Evolutionary conservation across 2,113 vertebrate genomes (phyloP).

Genomic region (Platycercus adscitus): DNA sequence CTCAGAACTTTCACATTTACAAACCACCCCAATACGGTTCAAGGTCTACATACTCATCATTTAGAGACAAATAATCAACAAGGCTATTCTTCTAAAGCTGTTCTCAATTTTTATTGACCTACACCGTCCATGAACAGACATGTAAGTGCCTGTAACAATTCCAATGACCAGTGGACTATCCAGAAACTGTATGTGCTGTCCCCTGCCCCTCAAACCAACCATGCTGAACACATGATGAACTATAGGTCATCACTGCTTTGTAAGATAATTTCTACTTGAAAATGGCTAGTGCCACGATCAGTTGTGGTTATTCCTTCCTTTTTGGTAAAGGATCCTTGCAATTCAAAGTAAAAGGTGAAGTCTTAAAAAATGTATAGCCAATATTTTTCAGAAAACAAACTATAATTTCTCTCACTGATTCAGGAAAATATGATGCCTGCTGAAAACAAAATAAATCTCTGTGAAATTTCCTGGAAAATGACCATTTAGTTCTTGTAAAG

Average conservation of each 20-base stretch:
- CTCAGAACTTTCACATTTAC: not conserved
- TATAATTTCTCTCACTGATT: not conserved
- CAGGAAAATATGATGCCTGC: not conserved
- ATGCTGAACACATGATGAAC: not conserved
- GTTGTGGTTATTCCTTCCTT: not conserved
- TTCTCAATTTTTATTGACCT: not conserved
- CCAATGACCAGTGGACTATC: not conserved
- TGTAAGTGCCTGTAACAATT: not conserved
- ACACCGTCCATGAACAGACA: not conserved
- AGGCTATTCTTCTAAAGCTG: not conserved
- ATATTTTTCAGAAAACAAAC: slow-evolving; percentile 11
- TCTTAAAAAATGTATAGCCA: not conserved
- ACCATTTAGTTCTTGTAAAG: slow-evolving; percentile 17
- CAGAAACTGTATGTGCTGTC: not conserved
- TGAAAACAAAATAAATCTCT: slow-evolving; percentile 46
- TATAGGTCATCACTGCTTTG: not conserved
- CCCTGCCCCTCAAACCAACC: accelerated
- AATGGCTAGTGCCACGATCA: not conserved
- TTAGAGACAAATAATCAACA: not conserved
- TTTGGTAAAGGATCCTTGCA: not conserved
- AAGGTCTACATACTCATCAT: not conserved
- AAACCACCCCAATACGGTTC: not conserved
- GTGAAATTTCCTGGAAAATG: slow-evolving; percentile 49
- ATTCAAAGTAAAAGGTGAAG: not conserved
- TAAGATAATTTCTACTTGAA: not conserved